A percentile compares a stretch with the other conserved stretches of the same genome.
These are phyloP conservation scores for Chaetogeoica ovagalla DNA, from an alignment of 2,888 invertebrate genomes.

Conservation along the genomic window DNA sequence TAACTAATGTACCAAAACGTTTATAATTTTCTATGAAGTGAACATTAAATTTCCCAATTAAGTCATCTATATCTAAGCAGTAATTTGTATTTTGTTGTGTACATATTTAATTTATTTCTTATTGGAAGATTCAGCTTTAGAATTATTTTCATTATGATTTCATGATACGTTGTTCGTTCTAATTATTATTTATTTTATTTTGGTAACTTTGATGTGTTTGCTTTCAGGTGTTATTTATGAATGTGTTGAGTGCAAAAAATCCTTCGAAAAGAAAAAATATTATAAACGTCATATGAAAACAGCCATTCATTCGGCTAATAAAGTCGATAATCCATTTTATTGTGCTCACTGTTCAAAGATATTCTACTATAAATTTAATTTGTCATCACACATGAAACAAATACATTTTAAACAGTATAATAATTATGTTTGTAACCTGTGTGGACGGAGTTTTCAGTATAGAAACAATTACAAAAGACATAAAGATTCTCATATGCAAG, in stretches of 20 bases:
- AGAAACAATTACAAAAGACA: slow-evolving; percentile 47
- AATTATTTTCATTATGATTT: too few species aligned
- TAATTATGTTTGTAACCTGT: slow-evolving; percentile 40
- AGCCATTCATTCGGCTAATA: slow-evolving; percentile 4
- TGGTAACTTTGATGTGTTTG: not conserved
- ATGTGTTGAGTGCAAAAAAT: slow-evolving; percentile 31
- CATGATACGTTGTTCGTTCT: too few species aligned
- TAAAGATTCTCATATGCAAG: slow-evolving; percentile 46
- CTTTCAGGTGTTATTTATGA: slow-evolving; percentile 35
- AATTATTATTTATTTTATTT: not conserved
- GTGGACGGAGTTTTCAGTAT: slow-evolving; percentile 39
- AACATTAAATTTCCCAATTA: too few species aligned
- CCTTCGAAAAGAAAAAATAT: slow-evolving; percentile 44
- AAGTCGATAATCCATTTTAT: slow-evolving; percentile 35
- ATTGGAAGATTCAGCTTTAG: too few species aligned
- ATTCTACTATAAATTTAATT: slow-evolving; percentile 48
- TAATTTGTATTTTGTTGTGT: too few species aligned
- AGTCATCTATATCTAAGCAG: too few species aligned
- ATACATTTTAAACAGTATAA: slow-evolving; percentile 48
- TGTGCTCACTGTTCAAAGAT: slow-evolving; percentile 46
- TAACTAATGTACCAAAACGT: too few species aligned
- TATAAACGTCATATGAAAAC: slow-evolving; percentile 46
- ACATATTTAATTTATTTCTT: too few species aligned
- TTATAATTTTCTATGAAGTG: too few species aligned
- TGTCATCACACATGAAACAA: slow-evolving; percentile 38